phyloP scores from a whole-genome alignment of 2,797 vertebrate species.

The Picus viridis region DNA sequence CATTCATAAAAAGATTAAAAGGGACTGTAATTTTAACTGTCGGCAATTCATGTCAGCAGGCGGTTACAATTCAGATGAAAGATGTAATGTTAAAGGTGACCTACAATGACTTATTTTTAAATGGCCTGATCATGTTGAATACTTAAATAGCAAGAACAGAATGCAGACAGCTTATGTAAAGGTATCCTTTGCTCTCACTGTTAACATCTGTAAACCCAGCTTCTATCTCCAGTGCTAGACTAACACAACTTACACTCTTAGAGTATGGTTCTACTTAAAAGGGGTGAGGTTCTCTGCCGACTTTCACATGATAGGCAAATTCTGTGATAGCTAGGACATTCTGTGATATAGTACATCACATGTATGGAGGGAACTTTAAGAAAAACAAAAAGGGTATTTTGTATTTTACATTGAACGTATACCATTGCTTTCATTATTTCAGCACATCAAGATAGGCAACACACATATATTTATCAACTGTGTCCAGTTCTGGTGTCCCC shows the following conservation, averaged over 20 bases:
- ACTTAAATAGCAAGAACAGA: neutral
- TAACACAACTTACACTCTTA: neutral
- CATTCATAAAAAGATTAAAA: constrained; percentile 35
- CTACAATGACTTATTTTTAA: neutral
- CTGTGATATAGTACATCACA: neutral
- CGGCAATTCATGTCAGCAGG: constrained; percentile 14
- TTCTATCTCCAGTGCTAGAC: neutral
- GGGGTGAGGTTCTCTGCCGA: neutral
- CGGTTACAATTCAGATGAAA: constrained; percentile 11
- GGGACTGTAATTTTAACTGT: constrained; percentile 3
- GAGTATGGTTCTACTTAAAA: neutral
- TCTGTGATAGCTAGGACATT: neutral
- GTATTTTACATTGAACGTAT: neutral
- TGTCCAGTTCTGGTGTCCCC: too few species aligned
- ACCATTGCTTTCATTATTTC: neutral
- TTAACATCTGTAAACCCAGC: neutral
- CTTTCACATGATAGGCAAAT: neutral
- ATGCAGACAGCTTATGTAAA: neutral
- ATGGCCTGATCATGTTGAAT: neutral
- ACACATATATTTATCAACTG: neutral
- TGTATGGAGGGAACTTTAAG: neutral
- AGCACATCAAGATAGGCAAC: neutral
- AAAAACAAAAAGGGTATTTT: neutral
- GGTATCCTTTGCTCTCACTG: neutral
- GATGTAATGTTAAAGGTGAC: constrained; percentile 26